Percentiles rank a stretch among this genome's conserved stretches.
These are phyloP conservation scores for Himalopsyche anomala DNA, from an alignment of 2,888 invertebrate species.

Conservation along the genomic window DNA sequence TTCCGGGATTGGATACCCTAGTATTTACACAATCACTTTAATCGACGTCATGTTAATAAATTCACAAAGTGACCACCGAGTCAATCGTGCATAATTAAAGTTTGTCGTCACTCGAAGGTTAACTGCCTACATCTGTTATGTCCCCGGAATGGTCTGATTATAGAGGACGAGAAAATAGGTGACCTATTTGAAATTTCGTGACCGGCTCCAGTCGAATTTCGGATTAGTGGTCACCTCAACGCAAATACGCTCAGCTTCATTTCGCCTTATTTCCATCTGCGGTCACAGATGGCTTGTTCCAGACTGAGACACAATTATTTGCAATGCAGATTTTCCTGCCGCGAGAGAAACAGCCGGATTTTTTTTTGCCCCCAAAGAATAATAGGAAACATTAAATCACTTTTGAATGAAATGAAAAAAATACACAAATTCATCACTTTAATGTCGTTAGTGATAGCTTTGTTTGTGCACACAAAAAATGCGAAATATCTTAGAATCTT, in stretches of 20 bases:
- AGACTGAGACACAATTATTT: neutral
- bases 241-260: neutral
- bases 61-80: too few relatives aligned
- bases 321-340: slow-evolving; percentile 3
- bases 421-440: neutral
- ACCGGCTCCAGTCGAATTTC: neutral
- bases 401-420: slow-evolving; percentile 34
- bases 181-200: neutral
- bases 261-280: neutral
- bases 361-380: neutral
- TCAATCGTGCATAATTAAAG: too few relatives aligned
- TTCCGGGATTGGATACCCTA: too few relatives aligned
- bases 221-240: neutral
- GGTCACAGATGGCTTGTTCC: slow-evolving; percentile 10
- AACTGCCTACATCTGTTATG: too few relatives aligned
- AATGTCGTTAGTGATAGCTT: neutral
- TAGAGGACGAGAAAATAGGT: neutral
- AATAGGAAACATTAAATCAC: slow-evolving; percentile 21
- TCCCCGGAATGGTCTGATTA: neutral
- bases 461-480: too few relatives aligned
- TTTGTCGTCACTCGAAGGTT: too few relatives aligned
- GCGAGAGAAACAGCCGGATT: neutral
- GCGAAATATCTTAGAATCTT: too few relatives aligned
- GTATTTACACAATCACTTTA: too few relatives aligned
- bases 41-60: too few relatives aligned